These are phyloP conservation scores for Capreolus pygargus DNA, from an alignment of 2,113 vertebrate species.

Conservation along the genomic window DNA sequence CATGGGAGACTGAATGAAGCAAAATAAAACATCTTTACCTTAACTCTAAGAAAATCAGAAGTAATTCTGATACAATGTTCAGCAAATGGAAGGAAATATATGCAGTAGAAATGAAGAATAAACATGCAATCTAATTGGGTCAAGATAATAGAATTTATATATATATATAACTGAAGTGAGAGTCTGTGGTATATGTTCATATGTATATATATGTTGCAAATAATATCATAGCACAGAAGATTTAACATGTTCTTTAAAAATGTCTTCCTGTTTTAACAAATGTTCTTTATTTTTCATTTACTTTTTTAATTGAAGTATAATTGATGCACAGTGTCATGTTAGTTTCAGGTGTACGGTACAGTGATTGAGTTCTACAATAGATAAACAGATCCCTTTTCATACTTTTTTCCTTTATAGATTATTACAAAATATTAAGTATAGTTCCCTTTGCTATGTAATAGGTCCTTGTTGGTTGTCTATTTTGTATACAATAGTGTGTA, in stretches of 20 bases:
- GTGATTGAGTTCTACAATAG: not conserved
- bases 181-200: not conserved
- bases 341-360: not conserved
- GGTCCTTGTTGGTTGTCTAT: not conserved
- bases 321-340: not conserved
- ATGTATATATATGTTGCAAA: not conserved
- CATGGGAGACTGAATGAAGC: not conserved
- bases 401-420: not conserved
- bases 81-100: not conserved
- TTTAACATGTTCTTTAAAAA: not conserved
- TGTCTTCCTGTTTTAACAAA: not conserved
- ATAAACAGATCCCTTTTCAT: not conserved
- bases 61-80: not conserved
- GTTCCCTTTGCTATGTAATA: not conserved
- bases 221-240: not conserved
- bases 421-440: not conserved
- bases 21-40: not conserved
- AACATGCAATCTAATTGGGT: not conserved
- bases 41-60: not conserved
- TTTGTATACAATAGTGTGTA: not conserved
- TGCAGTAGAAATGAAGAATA: not conserved
- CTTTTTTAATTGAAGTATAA: not conserved
- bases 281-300: not conserved
- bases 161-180: not conserved
- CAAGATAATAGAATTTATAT: not conserved